A percentile compares a stretch with the other conserved stretches of the same genome.
Conservation (phyloP, 2,113 vertebrate species). For the Polyodon spathula region DNA sequence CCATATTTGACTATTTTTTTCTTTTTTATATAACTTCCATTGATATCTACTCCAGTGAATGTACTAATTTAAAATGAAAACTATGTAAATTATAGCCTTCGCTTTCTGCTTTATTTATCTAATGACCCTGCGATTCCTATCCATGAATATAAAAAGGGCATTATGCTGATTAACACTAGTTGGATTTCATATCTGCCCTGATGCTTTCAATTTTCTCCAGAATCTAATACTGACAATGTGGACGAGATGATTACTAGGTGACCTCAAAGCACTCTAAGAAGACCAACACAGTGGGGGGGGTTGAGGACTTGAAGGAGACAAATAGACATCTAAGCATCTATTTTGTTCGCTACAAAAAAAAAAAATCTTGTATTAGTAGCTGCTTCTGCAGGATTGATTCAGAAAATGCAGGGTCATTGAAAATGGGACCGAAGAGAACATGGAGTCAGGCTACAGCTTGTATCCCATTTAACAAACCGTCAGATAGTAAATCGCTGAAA, state of each 20-base stretch:
- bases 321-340: neutral
- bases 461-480: no score
- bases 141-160: constrained; percentile 20
- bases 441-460: no score
- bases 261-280: constrained; percentile 8
- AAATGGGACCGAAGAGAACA: no score
- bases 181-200: constrained; percentile 12
- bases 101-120: constrained; percentile 11
- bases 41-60: neutral
- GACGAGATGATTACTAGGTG: constrained; percentile 14
- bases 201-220: constrained; percentile 9
- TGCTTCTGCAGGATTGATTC: neutral
- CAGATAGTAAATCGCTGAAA: no score
- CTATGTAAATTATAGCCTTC: neutral
- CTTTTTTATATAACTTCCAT: neutral
- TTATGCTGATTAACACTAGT: constrained; percentile 13
- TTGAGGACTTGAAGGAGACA: constrained; percentile 8
- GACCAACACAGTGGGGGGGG: neutral
- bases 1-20: no score
- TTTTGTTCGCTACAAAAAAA: neutral
- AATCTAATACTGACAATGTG: constrained; percentile 11
- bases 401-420: no score
- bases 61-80: constrained; percentile 8
- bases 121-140: constrained; percentile 9
- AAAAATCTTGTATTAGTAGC: neutral